A percentile compares a stretch with the other conserved stretches of the same genome.
These are phyloP conservation scores for Synchiropus splendidus DNA, from an alignment of 2,113 vertebrate species.

Conservation along the genomic window DNA sequence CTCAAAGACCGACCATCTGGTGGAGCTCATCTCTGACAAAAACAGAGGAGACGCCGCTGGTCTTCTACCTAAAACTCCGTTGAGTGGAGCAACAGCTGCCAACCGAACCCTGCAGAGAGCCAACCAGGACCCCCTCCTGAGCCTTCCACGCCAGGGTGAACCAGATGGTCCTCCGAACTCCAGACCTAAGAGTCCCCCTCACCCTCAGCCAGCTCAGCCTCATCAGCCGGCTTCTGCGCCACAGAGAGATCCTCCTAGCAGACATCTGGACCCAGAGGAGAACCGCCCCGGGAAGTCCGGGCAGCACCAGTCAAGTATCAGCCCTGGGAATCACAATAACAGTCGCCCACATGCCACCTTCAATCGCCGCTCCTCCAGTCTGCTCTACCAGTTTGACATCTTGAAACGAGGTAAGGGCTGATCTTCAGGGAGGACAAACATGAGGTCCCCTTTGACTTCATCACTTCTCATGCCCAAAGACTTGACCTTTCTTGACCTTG, in stretches of 20 bases:
- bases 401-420: constrained; percentile 67
- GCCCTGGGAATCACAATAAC: constrained; percentile 18
- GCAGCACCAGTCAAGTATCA: constrained; percentile 32
- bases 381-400: constrained; percentile 36
- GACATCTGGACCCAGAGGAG: constrained; percentile 64
- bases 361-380: constrained; percentile 65
- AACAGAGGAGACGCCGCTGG: constrained; percentile 31
- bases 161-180: constrained; percentile 56
- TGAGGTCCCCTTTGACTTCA: too few species aligned
- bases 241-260: constrained; percentile 45
- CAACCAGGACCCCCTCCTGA: constrained; percentile 39
- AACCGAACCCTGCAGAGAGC: constrained; percentile 48
- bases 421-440: too few species aligned
- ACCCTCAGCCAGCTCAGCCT: constrained; percentile 50
- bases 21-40: constrained; percentile 68
- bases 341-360: constrained; percentile 55
- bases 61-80: constrained; percentile 44
- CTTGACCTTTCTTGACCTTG: too few species aligned
- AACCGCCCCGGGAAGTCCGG: constrained; percentile 66
- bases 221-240: constrained; percentile 51
- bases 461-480: too few species aligned
- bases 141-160: not conserved
- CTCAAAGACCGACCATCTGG: constrained; percentile 53
- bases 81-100: constrained; percentile 12
- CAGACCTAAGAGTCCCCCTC: constrained; percentile 39